These are phyloP conservation scores for Plebejus melissa DNA, from an alignment of 2,888 invertebrate species.

Conservation along the genomic window DNA sequence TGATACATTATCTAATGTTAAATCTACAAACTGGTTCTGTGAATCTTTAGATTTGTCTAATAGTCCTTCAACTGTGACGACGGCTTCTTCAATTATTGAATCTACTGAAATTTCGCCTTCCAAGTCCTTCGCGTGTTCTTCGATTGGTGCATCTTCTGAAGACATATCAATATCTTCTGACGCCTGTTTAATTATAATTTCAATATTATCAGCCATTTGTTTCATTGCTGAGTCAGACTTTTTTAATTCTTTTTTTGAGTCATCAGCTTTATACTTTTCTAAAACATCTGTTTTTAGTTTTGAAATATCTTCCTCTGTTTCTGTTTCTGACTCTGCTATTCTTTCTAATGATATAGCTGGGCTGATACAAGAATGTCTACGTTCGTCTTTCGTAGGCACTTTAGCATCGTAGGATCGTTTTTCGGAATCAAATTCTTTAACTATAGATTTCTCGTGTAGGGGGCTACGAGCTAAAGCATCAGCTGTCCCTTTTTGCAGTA, in stretches of 20 bases:
- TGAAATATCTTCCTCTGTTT: conserved; percentile 62
- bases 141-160: conserved; percentile 55
- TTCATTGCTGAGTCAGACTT: conserved; percentile 75
- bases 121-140: conserved; percentile 45
- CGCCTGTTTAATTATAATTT: conserved; percentile 74
- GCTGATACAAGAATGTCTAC: conserved; percentile 71
- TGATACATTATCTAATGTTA: conserved; percentile 51
- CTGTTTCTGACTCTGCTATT: conserved; percentile 69
- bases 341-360: conserved; percentile 71
- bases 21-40: conserved; percentile 50
- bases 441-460: conserved; percentile 54
- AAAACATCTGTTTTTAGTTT: conserved; percentile 41
- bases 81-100: conserved; percentile 71
- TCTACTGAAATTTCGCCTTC: conserved; percentile 65
- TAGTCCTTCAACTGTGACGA: conserved; percentile 64
- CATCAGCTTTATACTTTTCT: conserved; percentile 41
- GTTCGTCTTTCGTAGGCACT: conserved; percentile 67
- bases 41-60: conserved; percentile 52
- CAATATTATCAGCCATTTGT: conserved; percentile 75
- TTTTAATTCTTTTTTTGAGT: conserved; percentile 52
- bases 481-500: conserved; percentile 63
- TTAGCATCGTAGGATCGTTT: conserved; percentile 71
- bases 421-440: conserved; percentile 65
- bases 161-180: conserved; percentile 70
- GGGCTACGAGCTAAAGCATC: conserved; percentile 63